Evolutionary conservation across 2,113 vertebrate species (phyloP).

Genomic region (Sinosuthora webbiana): DNA sequence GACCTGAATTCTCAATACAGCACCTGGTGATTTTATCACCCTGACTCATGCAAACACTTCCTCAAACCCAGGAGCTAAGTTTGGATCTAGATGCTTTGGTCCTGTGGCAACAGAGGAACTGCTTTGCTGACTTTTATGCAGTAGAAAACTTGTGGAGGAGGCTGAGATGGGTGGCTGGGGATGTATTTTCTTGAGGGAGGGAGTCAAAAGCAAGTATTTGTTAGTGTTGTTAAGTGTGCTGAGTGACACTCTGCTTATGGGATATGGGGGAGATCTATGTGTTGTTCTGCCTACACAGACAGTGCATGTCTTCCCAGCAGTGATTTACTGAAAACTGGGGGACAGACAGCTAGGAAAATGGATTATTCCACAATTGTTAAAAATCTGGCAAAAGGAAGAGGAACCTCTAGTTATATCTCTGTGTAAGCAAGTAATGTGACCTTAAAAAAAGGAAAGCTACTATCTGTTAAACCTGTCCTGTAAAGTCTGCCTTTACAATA

Average conservation of each 20-base stretch:
- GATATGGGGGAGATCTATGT: neutral
- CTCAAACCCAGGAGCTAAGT: neutral
- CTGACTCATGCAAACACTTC: neutral
- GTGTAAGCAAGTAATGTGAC: neutral
- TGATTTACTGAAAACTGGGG: neutral
- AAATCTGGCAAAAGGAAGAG: neutral
- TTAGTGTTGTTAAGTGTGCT: fast-evolving
- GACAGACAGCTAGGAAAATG: neutral
- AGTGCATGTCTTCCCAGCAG: neutral
- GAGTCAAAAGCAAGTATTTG: neutral
- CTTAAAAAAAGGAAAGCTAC: neutral
- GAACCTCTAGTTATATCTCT: neutral
- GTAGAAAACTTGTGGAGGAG: neutral
- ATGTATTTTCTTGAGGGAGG: neutral
- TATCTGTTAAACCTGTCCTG: neutral
- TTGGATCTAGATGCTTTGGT: neutral
- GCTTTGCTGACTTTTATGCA: neutral
- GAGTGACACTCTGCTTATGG: neutral
- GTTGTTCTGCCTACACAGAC: neutral
- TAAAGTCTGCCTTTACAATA: neutral
- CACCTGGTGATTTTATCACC: neutral
- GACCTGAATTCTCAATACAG: neutral
- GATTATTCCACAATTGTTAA: neutral
- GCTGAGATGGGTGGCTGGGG: neutral
- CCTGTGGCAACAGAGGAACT: fast-evolving